Conservation (phyloP, 2,797 vertebrate genomes). For the Diplodus sargus region DNA sequence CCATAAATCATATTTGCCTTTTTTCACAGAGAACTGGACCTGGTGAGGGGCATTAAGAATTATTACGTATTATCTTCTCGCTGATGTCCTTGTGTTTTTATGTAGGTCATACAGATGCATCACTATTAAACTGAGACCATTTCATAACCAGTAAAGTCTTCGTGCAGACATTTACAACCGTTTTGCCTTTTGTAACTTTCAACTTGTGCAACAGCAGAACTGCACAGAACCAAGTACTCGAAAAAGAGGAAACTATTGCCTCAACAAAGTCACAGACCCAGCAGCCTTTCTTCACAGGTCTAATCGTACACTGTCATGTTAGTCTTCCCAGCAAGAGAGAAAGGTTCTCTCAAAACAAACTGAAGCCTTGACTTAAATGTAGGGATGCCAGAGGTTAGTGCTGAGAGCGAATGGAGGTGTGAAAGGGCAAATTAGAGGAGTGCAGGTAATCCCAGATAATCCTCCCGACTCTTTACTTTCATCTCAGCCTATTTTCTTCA, state of each 20-base stretch:
- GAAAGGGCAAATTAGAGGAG: not conserved
- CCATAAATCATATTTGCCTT: too few species aligned
- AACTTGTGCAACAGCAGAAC: conserved; percentile 5
- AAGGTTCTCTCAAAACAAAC: not conserved
- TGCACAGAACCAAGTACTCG: not conserved
- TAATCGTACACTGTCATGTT: not conserved
- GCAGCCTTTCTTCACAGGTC: not conserved
- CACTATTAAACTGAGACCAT: too few species aligned
- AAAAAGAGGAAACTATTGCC: not conserved
- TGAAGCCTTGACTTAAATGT: not conserved
- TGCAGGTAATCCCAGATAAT: not conserved
- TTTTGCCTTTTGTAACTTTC: not conserved
- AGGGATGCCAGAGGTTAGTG: not conserved
- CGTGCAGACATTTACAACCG: not conserved
- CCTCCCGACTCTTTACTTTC: not conserved
- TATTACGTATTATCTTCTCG: too few species aligned
- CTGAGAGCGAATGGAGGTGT: not conserved
- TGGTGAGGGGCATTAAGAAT: too few species aligned
- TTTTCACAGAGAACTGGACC: too few species aligned
- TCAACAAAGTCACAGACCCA: not conserved
- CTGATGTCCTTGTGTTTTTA: too few species aligned
- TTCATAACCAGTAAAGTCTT: too few species aligned
- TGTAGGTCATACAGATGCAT: too few species aligned
- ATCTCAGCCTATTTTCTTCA: conserved; percentile 10
- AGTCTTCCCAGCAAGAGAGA: not conserved